These are phyloP conservation scores for Vidua macroura DNA, from an alignment of 2,113 vertebrate genomes.

Conservation along the genomic window DNA sequence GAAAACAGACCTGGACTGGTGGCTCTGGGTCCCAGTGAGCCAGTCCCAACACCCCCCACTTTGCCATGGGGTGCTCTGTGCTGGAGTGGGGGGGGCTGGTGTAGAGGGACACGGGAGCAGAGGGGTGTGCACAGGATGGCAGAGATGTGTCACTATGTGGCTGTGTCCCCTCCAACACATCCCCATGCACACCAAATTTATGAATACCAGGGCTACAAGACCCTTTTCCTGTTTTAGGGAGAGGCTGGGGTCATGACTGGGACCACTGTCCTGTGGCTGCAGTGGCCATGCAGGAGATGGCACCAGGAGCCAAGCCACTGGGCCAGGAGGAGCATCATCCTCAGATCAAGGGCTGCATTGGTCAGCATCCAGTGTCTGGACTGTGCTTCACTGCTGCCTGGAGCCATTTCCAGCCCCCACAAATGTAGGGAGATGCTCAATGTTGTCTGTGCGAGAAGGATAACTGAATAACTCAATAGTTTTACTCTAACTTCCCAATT, in stretches of 20 bases:
- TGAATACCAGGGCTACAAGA: not conserved
- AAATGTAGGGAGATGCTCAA: not conserved
- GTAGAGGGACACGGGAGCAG: not conserved
- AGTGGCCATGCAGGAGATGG: not conserved
- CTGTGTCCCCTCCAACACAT: not conserved
- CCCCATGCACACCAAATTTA: not conserved
- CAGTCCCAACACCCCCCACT: accelerated
- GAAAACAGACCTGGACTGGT: not conserved
- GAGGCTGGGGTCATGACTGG: not conserved
- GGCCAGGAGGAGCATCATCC: not conserved
- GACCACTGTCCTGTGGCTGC: accelerated
- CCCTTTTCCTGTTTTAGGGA: not conserved
- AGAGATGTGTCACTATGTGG: not conserved
- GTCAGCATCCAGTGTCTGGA: not conserved
- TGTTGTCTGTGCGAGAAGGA: not conserved
- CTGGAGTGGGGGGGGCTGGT: not conserved
- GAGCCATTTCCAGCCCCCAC: not conserved
- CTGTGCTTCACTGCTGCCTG: not conserved
- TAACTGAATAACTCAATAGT: not conserved
- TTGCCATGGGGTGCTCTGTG: not conserved
- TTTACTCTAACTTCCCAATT: not conserved
- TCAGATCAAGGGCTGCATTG: not conserved
- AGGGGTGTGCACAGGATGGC: accelerated
- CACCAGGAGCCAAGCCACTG: not conserved
- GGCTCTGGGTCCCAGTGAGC: accelerated